Percentiles rank a stretch among this genome's conserved stretches.
These are phyloP conservation scores for Carassius auratus DNA, from an alignment of 2,113 vertebrate genomes.

Conservation along the genomic window DNA sequence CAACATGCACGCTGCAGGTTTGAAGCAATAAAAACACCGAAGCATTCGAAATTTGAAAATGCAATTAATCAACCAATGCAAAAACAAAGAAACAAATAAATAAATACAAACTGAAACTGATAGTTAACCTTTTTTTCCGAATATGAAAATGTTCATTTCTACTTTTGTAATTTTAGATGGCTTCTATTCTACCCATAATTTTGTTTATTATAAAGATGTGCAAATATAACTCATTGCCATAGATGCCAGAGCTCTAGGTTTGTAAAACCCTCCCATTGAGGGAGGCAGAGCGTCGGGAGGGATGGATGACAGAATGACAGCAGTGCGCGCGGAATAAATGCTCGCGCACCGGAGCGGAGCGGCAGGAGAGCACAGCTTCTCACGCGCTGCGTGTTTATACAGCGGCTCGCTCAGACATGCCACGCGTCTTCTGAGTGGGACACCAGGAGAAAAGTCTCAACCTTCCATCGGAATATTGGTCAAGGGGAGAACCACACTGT, in stretches of 20 bases:
- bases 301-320: constrained; percentile 20
- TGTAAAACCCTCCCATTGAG: constrained; percentile 67
- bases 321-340: constrained; percentile 78
- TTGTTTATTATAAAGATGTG: background rate
- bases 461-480: constrained; percentile 10
- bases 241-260: constrained; percentile 7
- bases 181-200: background rate
- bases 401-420: constrained; percentile 69
- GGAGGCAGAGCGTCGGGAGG: constrained; percentile 76
- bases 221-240: background rate
- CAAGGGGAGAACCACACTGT: background rate
- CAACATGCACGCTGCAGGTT: background rate
- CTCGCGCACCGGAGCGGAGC: constrained; percentile 75
- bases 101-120: background rate
- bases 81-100: background rate
- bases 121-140: no score
- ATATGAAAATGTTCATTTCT: background rate
- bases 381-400: constrained; percentile 76
- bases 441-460: constrained; percentile 55
- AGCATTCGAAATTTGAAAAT: background rate
- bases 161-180: background rate
- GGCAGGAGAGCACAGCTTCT: constrained; percentile 71
- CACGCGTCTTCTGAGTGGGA: constrained; percentile 66
- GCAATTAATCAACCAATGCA: background rate
- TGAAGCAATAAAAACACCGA: background rate